Conservation (phyloP, 2,113 vertebrate species). For the Meleagris gallopavo region DNA sequence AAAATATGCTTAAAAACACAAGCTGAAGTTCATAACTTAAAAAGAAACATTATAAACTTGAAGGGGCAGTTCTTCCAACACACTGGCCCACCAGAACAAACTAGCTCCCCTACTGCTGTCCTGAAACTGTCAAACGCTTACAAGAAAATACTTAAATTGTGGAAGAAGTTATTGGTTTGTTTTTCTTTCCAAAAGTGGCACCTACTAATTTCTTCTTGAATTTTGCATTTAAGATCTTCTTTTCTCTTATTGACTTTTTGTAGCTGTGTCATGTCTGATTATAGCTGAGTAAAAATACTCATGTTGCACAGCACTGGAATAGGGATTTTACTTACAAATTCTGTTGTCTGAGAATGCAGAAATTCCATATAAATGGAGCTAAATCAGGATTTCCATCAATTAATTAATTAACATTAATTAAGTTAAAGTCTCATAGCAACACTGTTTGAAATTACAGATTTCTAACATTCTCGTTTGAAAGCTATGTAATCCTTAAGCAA, state of each 20-base stretch:
- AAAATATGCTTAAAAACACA: background rate
- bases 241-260: background rate
- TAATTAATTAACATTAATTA: too few relatives aligned
- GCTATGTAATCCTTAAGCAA: background rate
- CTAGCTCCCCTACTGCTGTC: background rate
- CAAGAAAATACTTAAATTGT: background rate
- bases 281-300: background rate
- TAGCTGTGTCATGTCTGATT: background rate
- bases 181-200: slow-evolving; percentile 4
- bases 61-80: background rate
- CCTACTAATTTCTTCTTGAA: background rate
- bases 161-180: background rate
- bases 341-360: background rate
- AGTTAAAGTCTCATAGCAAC: background rate
- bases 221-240: background rate
- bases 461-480: background rate
- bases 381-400: background rate
- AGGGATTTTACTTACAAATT: background rate
- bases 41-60: background rate
- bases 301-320: background rate
- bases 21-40: background rate
- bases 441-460: background rate
- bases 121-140: background rate
- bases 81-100: background rate
- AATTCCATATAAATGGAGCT: background rate